Percentiles rank a stretch among this genome's conserved stretches.
phyloP scores from a whole-genome alignment of 2,113 vertebrate genomes.

The Xenotilapia caudafasciata region DNA sequence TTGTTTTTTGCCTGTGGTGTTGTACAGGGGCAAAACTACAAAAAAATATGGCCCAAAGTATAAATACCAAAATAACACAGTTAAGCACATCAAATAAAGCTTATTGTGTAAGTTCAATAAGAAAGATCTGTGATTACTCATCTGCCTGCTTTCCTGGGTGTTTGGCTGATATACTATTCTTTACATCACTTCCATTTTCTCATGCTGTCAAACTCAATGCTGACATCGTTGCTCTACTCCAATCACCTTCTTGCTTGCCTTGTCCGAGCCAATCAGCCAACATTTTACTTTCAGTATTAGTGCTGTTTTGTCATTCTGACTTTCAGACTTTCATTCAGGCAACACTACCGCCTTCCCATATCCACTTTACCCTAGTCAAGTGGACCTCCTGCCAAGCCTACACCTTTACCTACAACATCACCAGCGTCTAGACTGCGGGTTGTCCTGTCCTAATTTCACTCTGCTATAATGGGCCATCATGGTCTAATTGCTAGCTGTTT shows the following conservation, averaged over 20 bases:
- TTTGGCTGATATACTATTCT: not conserved
- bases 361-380: not conserved
- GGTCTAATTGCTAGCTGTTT: not conserved
- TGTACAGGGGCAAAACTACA: not conserved
- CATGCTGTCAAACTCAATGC: not conserved
- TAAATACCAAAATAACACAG: not conserved
- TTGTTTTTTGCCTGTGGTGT: not conserved
- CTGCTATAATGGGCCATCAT: not conserved
- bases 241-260: not conserved
- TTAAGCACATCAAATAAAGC: not conserved
- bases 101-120: not conserved
- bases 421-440: rapidly evolving
- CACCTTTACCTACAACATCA: not conserved
- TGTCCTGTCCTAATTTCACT: not conserved
- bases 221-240: not conserved
- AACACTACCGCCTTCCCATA: not conserved
- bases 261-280: not conserved
- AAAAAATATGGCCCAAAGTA: too few species aligned
- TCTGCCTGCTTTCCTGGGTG: not conserved
- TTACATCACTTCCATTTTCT: not conserved
- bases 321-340: not conserved
- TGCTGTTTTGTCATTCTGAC: not conserved
- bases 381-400: not conserved
- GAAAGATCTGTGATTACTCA: not conserved
- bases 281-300: not conserved